Evolutionary conservation across 1,140 invertebrate genomes (phyloP).

Genomic region (Metopolophium dirhodum): DNA sequence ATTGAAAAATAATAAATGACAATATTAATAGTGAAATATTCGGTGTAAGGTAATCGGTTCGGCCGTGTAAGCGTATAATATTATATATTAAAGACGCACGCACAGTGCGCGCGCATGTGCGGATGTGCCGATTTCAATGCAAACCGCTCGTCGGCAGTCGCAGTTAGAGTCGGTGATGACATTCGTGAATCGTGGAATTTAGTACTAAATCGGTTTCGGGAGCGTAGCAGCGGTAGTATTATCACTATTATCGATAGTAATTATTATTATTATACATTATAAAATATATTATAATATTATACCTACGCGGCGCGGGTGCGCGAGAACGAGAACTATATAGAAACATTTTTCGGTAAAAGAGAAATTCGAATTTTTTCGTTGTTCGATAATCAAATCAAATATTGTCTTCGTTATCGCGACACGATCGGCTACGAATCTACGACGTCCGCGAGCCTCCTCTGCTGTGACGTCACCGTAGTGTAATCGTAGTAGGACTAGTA

Average conservation of each 20-base stretch:
- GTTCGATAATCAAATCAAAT: not conserved
- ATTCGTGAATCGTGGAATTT: not conserved
- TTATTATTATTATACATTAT: too few relatives aligned
- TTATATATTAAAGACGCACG: not conserved
- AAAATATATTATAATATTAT: not conserved
- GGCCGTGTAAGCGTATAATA: not conserved
- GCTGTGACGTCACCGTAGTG: not conserved
- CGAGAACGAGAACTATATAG: not conserved
- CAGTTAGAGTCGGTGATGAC: not conserved
- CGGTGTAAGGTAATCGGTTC: not conserved
- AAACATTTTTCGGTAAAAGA: not conserved
- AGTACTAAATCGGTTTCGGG: not conserved
- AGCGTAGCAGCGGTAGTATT: not conserved
- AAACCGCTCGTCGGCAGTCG: not conserved
- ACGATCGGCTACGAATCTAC: not conserved
- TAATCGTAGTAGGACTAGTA: not conserved
- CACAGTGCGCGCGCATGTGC: not conserved
- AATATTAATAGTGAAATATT: not conserved
- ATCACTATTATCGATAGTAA: not conserved
- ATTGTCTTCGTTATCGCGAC: not conserved
- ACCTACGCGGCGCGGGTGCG: not conserved
- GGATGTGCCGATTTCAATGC: constrained; percentile 26
- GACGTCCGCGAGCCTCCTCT: not conserved
- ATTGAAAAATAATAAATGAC: not conserved
- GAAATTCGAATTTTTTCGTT: not conserved